Evolutionary conservation across 1,140 invertebrate genomes (phyloP).

Genomic region (Microplitis demolitor): DNA sequence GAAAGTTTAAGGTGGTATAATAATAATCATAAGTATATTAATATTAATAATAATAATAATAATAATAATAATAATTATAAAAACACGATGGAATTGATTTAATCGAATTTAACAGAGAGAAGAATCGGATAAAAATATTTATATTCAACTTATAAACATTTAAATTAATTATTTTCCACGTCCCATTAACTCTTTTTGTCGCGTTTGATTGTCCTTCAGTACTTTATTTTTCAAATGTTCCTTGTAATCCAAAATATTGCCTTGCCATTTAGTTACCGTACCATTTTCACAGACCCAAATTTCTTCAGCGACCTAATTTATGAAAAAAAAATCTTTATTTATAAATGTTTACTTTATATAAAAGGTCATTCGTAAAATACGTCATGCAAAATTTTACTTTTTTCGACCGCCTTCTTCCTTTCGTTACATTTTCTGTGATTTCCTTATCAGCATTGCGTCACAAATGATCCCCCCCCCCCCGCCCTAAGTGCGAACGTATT

Average conservation of each 20-base stretch:
- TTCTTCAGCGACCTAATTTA: conserved; percentile 90
- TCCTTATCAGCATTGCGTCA: no score
- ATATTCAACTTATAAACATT: neutral
- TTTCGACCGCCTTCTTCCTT: neutral
- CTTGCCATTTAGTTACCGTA: conserved; percentile 95
- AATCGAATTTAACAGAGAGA: neutral
- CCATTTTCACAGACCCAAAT: conserved; percentile 99
- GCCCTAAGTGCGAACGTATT: neutral
- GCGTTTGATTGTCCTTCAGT: conserved; percentile 67
- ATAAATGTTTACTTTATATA: no score
- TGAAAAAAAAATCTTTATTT: conserved; percentile 19
- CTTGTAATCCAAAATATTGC: conserved; percentile 95
- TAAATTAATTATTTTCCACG: conserved; percentile 45
- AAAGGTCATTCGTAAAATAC: no score
- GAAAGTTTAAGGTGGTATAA: neutral
- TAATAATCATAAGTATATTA: neutral
- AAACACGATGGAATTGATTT: conserved; percentile 17
- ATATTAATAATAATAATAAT: no score
- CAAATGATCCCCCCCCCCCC: neutral
- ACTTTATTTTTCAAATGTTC: conserved; percentile 89
- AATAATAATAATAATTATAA: neutral
- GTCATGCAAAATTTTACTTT: no score
- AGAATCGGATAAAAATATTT: conserved; percentile 16
- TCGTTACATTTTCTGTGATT: neutral
- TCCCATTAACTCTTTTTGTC: conserved; percentile 50